A percentile compares a stretch with the other conserved stretches of the same genome.
These are phyloP conservation scores for Psittacula echo DNA, from an alignment of 2,797 vertebrate species.

Conservation along the genomic window DNA sequence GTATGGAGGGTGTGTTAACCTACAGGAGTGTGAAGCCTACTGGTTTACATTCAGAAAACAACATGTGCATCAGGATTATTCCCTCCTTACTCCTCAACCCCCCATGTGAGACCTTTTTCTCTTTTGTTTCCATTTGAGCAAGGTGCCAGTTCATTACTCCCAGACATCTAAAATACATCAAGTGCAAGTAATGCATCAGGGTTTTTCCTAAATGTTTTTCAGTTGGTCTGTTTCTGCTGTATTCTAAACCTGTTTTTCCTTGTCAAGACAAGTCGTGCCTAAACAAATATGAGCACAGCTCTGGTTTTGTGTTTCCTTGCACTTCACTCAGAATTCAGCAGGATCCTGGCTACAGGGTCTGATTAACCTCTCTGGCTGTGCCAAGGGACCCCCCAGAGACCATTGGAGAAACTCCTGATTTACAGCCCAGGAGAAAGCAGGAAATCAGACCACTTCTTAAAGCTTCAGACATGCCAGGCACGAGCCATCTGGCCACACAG, in stretches of 20 bases:
- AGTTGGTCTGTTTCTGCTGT: not conserved
- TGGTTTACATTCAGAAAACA: conserved; percentile 19
- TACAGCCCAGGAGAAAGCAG: not conserved
- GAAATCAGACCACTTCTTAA: not conserved
- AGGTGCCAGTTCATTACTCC: conserved; percentile 42
- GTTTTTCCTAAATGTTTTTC: not conserved
- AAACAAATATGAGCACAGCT: not conserved
- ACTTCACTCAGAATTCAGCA: not conserved
- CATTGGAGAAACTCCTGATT: not conserved
- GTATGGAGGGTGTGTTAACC: not conserved
- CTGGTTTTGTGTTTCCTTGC: not conserved
- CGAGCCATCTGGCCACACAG: not conserved
- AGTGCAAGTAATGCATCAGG: not conserved
- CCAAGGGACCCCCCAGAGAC: not conserved
- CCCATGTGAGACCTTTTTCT: not conserved
- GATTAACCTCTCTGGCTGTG: not conserved
- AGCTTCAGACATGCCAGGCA: not conserved
- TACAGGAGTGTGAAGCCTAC: not conserved
- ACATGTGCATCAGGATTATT: not conserved
- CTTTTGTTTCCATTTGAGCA: conserved; percentile 18
- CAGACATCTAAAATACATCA: conserved; percentile 36
- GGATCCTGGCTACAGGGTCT: not conserved
- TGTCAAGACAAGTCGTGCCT: not conserved
- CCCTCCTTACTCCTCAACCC: not conserved
- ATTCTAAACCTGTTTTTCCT: not conserved